Evolutionary conservation across 2,113 vertebrate genomes (phyloP).

Genomic region (Pangasianodon gigas): DNA sequence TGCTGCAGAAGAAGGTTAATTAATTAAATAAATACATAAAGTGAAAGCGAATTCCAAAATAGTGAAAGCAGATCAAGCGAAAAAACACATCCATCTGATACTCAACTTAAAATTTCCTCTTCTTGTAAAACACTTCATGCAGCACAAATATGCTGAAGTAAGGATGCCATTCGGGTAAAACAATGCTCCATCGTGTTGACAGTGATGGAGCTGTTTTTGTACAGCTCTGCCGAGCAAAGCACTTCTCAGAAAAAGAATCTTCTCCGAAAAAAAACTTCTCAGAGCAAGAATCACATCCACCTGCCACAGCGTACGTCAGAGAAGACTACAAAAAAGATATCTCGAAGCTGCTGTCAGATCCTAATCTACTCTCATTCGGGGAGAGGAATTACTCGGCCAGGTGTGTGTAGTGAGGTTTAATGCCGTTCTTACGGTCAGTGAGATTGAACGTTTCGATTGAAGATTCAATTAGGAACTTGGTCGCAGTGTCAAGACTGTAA

Average conservation of each 20-base stretch:
- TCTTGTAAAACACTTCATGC: neutral
- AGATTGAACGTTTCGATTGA: neutral
- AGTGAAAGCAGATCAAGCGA: neutral
- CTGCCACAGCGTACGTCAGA: neutral
- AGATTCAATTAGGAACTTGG: neutral
- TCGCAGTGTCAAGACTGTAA: neutral
- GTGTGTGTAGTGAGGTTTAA: neutral
- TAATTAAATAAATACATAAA: neutral
- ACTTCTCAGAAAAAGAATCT: neutral
- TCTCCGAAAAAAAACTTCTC: no score
- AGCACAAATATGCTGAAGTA: neutral
- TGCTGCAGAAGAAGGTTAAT: neutral
- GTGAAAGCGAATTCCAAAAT: neutral
- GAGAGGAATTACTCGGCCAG: neutral
- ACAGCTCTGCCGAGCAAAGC: slow-evolving; percentile 24
- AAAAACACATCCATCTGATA: neutral
- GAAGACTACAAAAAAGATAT: slow-evolving; percentile 1
- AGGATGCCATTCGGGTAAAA: slow-evolving; percentile 11
- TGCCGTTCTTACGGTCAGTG: neutral
- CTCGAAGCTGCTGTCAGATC: slow-evolving; percentile 1
- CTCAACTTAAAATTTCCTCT: neutral
- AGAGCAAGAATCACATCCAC: slow-evolving; percentile 23
- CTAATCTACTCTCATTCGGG: slow-evolving; percentile 4
- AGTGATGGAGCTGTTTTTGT: slow-evolving; percentile 11
- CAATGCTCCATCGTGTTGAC: neutral